A percentile compares a stretch with the other conserved stretches of the same genome.
phyloP scores from a whole-genome alignment of 2,113 vertebrate genomes.

The Campylomormyrus tamandua region DNA sequence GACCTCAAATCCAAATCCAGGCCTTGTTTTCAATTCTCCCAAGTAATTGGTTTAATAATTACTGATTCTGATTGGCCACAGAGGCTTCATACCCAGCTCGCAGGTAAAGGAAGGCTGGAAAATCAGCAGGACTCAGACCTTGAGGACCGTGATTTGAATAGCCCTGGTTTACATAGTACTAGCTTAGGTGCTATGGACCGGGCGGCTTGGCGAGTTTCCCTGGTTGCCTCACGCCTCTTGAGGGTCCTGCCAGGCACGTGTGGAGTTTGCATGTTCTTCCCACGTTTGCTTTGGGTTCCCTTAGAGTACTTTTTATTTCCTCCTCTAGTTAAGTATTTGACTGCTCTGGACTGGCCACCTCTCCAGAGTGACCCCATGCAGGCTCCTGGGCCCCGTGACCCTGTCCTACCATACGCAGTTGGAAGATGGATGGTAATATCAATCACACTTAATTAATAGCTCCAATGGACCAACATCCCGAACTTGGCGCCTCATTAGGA shows the following conservation, averaged over 20 bases:
- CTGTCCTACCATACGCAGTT: background rate
- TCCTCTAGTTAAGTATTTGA: background rate
- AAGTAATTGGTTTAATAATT: too few relatives aligned
- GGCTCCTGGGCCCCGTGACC: background rate
- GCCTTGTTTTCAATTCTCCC: too few relatives aligned
- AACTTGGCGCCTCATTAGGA: background rate
- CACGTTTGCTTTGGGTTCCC: background rate
- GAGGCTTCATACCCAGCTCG: too few relatives aligned
- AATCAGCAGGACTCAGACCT: too few relatives aligned
- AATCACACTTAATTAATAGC: background rate
- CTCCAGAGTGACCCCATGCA: background rate
- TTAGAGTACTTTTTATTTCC: background rate
- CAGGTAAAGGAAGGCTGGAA: too few relatives aligned
- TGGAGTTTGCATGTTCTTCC: background rate
- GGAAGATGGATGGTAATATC: background rate
- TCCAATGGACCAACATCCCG: background rate
- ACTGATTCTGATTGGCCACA: too few relatives aligned
- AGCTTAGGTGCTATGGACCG: background rate
- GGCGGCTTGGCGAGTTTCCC: background rate
- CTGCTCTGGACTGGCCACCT: background rate
- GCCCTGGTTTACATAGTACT: background rate
- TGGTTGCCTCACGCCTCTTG: background rate
- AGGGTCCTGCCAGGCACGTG: background rate
- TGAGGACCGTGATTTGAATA: too few relatives aligned
- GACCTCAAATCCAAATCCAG: too few relatives aligned